Base-by-base conservation (phyloP, 2,797 vertebrate genomes). In the Peromyscus melanophrys region DNA sequence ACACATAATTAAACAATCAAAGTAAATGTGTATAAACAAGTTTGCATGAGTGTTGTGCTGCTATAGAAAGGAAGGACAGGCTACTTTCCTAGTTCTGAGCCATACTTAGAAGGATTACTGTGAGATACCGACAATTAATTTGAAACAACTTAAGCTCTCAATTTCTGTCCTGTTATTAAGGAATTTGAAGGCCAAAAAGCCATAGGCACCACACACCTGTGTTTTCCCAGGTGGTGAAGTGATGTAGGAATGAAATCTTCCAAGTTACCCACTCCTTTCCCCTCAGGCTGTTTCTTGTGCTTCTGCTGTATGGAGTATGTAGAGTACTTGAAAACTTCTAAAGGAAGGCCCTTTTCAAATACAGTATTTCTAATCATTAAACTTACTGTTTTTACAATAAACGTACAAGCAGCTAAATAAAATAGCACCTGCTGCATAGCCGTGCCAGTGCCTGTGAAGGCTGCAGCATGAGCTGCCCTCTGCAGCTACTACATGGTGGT, bases 261-360 rank as follows among this genome's bases (percentile, higher is more conserved):
- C 10, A 34, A n/a, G 37, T 77, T 61, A 57, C 69, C 19, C 37
- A 31, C n/a, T 52, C 65, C 61, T 89, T 88, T 55, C 63, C 92
- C 43, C 59, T 31, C 27, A 11, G 57, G 27, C 27, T 17, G 31
- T 92, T 93, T 95, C 55, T 34, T 78, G 0, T 78, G 71, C 96
- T 86, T 94, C 57, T 96, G 57, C 65, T 93, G 8, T 92, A 14
- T 86, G 61, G 87, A 78, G 8, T 87, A 34, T 57, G 55, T 78
- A 94, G 49, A 85, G 80, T 55, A 89, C 94, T 92, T 82, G 89
- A 89, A 97, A 95, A 93, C 78, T 49, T 34, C 85, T 61, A 21
- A 73, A 67, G 75, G 13, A 94, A 95, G n/a, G 52, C 97, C 82
- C 43, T 96, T 96, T 94, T 92, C n/a, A 92, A 95, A 93, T 81